Conservation (phyloP, 2,113 vertebrate species). For the Oreochromis aureus region DNA sequence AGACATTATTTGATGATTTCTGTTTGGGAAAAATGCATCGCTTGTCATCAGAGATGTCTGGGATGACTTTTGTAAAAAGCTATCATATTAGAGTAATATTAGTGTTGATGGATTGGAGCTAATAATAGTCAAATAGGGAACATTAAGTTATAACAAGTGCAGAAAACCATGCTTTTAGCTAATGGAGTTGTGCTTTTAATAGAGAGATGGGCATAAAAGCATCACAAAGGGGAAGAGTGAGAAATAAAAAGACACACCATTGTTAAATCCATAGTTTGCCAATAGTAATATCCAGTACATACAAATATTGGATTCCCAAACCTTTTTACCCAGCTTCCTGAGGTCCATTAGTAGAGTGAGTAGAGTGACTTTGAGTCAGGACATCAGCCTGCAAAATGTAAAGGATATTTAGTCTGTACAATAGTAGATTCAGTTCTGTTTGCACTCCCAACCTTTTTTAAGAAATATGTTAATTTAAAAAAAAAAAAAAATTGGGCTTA, state of each 20-base stretch:
- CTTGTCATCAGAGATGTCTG: conserved; percentile 48
- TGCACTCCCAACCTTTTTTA: background rate
- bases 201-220: conserved; percentile 2
- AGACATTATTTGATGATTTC: conserved; percentile 89
- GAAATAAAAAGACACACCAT: conserved; percentile 3
- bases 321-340: background rate
- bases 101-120: conserved; percentile 73
- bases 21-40: conserved; percentile 73
- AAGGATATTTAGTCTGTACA: background rate
- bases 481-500: background rate
- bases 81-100: conserved; percentile 75
- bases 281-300: background rate
- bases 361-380: background rate
- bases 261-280: conserved; percentile 8
- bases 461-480: background rate
- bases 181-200: conserved; percentile 34
- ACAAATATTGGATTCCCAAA: background rate
- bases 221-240: background rate
- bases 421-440: background rate
- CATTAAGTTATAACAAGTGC: conserved; percentile 40
- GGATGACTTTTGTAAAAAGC: conserved; percentile 75
- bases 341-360: background rate
- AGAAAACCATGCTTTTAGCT: conserved; percentile 50
- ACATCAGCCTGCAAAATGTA: background rate
- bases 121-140: conserved; percentile 78